Evolutionary conservation across 2,888 invertebrate species (phyloP).

Genomic region (Mantis religiosa): DNA sequence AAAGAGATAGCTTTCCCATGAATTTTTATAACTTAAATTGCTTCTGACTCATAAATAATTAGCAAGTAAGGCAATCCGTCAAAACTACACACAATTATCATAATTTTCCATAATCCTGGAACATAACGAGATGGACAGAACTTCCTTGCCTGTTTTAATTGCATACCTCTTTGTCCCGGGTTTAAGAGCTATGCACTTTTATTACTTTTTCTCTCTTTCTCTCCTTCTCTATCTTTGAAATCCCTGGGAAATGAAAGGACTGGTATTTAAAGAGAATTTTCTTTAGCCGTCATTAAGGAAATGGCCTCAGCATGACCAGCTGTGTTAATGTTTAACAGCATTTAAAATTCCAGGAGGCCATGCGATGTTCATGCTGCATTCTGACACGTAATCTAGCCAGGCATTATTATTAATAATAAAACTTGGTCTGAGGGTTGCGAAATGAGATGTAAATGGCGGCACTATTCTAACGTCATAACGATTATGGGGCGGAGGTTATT

Average conservation of each 20-base stretch:
- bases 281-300: background rate
- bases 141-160: background rate
- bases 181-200: background rate
- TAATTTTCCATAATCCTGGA: too few species aligned
- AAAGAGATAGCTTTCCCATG: too few species aligned
- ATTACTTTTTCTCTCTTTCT: background rate
- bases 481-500: background rate
- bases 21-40: too few species aligned
- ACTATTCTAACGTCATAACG: background rate
- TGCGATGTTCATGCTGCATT: background rate
- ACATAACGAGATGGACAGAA: background rate
- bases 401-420: background rate
- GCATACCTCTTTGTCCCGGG: background rate
- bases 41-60: too few species aligned
- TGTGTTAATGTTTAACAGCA: background rate
- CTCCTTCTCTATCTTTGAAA: background rate
- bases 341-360: background rate
- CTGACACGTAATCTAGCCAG: constrained; percentile 9
- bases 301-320: background rate
- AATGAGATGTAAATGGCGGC: background rate
- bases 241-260: background rate
- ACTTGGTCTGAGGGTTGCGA: background rate
- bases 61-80: too few species aligned
- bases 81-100: too few species aligned
- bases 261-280: background rate